Evolutionary conservation across 2,888 invertebrate genomes (phyloP), one percentile per base, ranked within the genome.

Genomic region (Protophormia terraenovae): DNA sequence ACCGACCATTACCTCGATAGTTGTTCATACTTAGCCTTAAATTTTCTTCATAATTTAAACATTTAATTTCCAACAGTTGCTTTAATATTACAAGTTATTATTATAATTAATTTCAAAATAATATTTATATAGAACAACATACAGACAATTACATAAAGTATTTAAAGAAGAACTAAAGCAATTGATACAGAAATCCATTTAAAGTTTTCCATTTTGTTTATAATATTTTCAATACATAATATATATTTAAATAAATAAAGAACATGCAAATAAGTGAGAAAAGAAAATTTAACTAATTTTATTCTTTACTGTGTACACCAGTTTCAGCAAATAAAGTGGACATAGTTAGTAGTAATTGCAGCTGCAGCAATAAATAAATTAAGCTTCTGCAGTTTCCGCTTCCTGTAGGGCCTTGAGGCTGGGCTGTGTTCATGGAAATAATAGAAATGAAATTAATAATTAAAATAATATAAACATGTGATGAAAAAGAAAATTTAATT

Each of bases 331-430:
- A 27, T 19, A 0, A 35, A 16, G 35, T 12, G 16, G 35, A 67
- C 22, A 16, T 4, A 58, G 10, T n/a, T 55, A 55, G 27, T 45
- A 12, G n/a, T 22, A 64, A 12, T 76, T 38, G 67, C 38, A 24
- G 38, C 58, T 77, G 67, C 55, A 69, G 67, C 47, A 69, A 45
- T 35, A 67, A 10, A 64, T 73, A 35, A 53, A 60, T 85, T 84
- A 83, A 22, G 71, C 89, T 55, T 90, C 89, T 47, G 89, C 89
- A 77, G 73, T 86, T 71, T 91, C 91, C 55, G 87, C 73, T 66
- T 89, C 91, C 83, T 89, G 77, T 75, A 83, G 88, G 16, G 88
- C 88, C 87, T 91, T 91, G 87, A 91, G 91, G 88, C 89, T 91
- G 16, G 91, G 91, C 91, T 91, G 86, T 0, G 1, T 14, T 50